Conservation (phyloP, 2,888 invertebrate genomes). For the Boloria selene region DNA sequence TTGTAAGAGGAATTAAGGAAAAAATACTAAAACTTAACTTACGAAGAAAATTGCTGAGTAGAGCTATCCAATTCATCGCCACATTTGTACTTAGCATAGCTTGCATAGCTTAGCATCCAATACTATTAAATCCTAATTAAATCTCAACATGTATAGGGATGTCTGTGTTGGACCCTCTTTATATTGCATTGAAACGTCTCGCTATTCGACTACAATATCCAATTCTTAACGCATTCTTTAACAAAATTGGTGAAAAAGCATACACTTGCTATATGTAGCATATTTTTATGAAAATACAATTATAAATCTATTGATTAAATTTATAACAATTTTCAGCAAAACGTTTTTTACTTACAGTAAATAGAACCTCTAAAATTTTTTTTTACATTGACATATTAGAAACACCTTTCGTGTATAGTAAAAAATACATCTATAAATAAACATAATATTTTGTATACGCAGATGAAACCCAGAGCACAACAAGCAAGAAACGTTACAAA, state of each 20-base stretch:
- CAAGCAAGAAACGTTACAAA: slow-evolving; percentile 29
- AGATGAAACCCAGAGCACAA: slow-evolving; percentile 26
- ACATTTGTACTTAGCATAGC: too few species aligned
- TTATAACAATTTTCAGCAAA: too few species aligned
- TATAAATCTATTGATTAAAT: too few species aligned
- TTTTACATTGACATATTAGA: neutral
- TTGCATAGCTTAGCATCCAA: slow-evolving; percentile 43
- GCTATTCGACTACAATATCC: slow-evolving; percentile 57
- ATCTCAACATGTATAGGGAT: slow-evolving; percentile 48
- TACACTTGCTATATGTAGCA: slow-evolving; percentile 26
- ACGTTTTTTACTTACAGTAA: too few species aligned
- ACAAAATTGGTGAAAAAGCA: slow-evolving; percentile 45
- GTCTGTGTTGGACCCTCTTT: slow-evolving; percentile 58
- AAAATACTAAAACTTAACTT: too few species aligned
- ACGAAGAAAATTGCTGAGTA: too few species aligned
- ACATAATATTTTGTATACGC: slow-evolving; percentile 9
- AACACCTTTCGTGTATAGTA: neutral
- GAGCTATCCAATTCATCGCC: too few species aligned
- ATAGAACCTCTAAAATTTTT: neutral
- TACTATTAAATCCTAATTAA: slow-evolving; percentile 42
- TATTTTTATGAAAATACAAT: too few species aligned
- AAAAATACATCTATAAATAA: neutral
- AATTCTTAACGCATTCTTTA: slow-evolving; percentile 46
- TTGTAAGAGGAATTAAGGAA: too few species aligned
- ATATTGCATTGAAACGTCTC: slow-evolving; percentile 65